Conservation (phyloP, 2,888 invertebrate species). For the Exephanes ischioxanthus region DNA sequence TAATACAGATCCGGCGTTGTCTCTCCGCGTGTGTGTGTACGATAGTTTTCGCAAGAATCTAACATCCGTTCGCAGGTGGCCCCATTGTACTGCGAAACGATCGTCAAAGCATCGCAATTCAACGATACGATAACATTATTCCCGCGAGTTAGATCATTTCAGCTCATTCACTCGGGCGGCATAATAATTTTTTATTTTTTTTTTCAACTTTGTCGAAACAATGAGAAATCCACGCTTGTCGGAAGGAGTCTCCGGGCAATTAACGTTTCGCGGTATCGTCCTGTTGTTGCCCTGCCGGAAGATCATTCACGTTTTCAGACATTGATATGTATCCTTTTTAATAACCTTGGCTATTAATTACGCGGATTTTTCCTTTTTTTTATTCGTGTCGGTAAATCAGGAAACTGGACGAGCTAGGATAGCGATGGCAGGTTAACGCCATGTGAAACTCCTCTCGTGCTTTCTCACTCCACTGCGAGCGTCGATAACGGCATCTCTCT, state of each 20-base stretch:
- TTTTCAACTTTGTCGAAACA: not conserved
- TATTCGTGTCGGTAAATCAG: not conserved
- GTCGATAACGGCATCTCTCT: too few relatives aligned
- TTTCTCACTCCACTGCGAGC: too few relatives aligned
- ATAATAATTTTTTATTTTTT: not conserved
- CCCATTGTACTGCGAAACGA: slow-evolving; percentile 30
- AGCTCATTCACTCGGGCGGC: not conserved
- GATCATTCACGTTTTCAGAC: slow-evolving; percentile 21
- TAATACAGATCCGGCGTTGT: not conserved
- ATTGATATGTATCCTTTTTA: slow-evolving; percentile 7
- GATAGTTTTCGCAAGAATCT: slow-evolving; percentile 13
- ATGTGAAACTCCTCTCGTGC: too few relatives aligned
- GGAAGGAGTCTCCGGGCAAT: slow-evolving; percentile 5
- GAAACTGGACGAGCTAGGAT: not conserved
- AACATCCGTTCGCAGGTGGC: slow-evolving; percentile 44
- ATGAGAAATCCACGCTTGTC: slow-evolving; percentile 5
- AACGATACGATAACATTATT: slow-evolving; percentile 26
- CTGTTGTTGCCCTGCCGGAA: slow-evolving; percentile 27
- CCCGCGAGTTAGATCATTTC: not conserved
- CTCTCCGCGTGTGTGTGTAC: slow-evolving; percentile 14
- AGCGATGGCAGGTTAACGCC: slow-evolving; percentile 2
- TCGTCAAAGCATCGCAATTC: not conserved
- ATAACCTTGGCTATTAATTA: not conserved
- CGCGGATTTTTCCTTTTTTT: not conserved
- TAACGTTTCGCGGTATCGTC: slow-evolving; percentile 3